A percentile compares a stretch with the other conserved stretches of the same genome.
Evolutionary conservation across 2,888 invertebrate species (phyloP).

Genomic region (Melanophora roralis): DNA sequence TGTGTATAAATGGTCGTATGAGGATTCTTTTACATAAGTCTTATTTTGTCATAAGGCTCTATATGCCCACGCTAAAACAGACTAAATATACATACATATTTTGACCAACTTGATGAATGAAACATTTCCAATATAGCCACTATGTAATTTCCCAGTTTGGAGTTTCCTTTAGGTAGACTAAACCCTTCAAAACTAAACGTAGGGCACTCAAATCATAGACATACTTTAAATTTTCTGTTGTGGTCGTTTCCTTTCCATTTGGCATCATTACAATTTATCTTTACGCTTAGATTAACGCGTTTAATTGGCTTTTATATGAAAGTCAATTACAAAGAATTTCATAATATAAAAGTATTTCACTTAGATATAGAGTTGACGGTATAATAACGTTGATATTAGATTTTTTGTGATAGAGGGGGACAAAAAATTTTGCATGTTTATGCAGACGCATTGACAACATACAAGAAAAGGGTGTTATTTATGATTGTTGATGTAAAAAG

Average conservation of each 20-base stretch:
- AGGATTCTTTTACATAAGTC: too few relatives aligned
- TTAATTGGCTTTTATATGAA: conserved; percentile 53
- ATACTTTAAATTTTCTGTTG: background rate
- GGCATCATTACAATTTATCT: conserved; percentile 49
- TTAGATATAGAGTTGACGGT: background rate
- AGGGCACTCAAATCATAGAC: background rate
- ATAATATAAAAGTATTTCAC: background rate
- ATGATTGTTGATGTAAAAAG: conserved; percentile 8
- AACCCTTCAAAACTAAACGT: too few relatives aligned
- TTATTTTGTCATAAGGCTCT: too few relatives aligned
- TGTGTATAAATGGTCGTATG: too few relatives aligned
- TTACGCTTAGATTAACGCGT: conserved; percentile 59
- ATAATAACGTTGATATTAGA: background rate
- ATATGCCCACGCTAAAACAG: too few relatives aligned
- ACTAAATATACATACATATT: too few relatives aligned
- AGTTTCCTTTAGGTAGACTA: too few relatives aligned
- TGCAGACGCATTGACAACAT: background rate
- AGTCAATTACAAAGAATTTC: conserved; percentile 35
- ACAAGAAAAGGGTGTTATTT: conserved; percentile 8
- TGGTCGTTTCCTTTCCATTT: background rate
- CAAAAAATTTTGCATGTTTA: background rate
- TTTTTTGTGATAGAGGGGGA: background rate
- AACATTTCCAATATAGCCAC: too few relatives aligned
- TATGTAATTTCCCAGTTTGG: too few relatives aligned
- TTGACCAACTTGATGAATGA: too few relatives aligned